A percentile compares a stretch with the other conserved stretches of the same genome.
Conservation (phyloP, 30 jellyfish, hydroid and myxozoan genomes). For the Turritopsis rubra region DNA sequence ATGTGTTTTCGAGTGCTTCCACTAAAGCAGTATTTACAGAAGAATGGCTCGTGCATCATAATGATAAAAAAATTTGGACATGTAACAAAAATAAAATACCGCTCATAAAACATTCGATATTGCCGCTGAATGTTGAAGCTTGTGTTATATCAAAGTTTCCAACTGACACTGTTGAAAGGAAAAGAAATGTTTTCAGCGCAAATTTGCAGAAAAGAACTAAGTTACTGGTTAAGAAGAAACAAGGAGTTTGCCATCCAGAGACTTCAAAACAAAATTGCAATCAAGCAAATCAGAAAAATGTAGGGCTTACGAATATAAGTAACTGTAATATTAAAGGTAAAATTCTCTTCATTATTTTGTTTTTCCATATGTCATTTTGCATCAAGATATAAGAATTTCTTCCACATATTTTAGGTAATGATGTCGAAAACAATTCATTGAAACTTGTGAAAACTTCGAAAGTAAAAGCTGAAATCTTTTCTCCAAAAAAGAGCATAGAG, state of each 20-base stretch:
- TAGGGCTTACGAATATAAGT: background rate
- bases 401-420: background rate
- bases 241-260: background rate
- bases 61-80: background rate
- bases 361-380: no score
- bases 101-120: background rate
- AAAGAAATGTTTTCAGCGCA: constrained; percentile 9
- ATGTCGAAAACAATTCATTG: background rate
- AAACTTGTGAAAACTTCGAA: background rate
- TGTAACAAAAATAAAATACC: background rate
- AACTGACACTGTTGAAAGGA: background rate
- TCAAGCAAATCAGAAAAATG: background rate
- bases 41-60: background rate
- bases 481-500: background rate
- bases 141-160: background rate
- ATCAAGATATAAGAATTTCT: no score
- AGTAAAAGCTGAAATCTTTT: background rate
- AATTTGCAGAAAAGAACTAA: background rate
- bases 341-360: background rate
- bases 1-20: background rate
- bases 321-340: background rate
- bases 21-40: background rate
- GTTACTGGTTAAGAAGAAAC: background rate
- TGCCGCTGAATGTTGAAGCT: constrained; percentile 1
- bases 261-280: background rate